A percentile compares a stretch with the other conserved stretches of the same genome.
Evolutionary conservation across 2,797 vertebrate genomes (phyloP).

Genomic region (Cynodonichthys magdalenae): DNA sequence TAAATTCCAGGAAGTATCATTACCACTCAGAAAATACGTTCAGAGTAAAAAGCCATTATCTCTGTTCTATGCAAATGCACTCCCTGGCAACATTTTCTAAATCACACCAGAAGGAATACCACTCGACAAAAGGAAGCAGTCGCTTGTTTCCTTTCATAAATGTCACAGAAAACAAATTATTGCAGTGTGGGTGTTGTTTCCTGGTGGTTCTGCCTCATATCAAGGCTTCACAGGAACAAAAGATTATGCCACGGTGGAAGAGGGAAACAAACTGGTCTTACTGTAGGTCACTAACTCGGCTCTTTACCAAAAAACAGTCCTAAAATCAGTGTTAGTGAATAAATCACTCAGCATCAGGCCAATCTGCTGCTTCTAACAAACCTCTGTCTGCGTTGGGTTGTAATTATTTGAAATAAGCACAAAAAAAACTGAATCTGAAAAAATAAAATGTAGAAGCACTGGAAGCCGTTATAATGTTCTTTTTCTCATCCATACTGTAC

Average conservation of each 20-base stretch:
- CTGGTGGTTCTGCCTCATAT: neutral
- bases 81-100: conserved; percentile 1
- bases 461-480: neutral
- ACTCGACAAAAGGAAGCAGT: neutral
- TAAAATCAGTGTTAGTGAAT: too few relatives aligned
- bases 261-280: neutral
- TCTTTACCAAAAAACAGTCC: too few relatives aligned
- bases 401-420: too few relatives aligned
- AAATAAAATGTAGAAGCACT: neutral
- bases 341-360: too few relatives aligned
- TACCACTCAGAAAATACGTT: neutral
- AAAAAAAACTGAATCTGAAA: too few relatives aligned
- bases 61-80: conserved; percentile 22
- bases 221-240: neutral
- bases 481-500: too few relatives aligned
- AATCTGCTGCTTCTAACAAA: too few relatives aligned
- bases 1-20: neutral
- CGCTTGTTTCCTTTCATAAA: neutral
- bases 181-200: neutral
- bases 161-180: neutral
- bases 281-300: too few relatives aligned
- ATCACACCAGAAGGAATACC: neutral
- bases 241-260: too few relatives aligned
- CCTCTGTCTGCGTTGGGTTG: too few relatives aligned
- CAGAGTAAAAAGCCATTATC: conserved; percentile 9